phyloP scores from a whole-genome alignment of 1,140 invertebrate genomes.

The Tenebrio molitor region DNA sequence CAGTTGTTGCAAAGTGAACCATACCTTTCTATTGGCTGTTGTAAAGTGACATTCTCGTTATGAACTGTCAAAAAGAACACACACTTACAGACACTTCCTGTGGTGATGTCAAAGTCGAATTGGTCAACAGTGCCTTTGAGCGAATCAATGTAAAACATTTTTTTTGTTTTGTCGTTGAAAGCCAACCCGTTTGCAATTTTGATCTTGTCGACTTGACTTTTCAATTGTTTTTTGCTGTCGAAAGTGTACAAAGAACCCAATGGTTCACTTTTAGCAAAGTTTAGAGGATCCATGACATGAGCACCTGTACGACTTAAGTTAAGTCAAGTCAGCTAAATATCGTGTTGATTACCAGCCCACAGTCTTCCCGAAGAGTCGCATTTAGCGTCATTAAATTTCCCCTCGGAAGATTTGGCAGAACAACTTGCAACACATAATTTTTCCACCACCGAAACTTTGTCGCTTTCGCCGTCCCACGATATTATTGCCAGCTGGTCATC shows the following conservation, averaged over 20 bases:
- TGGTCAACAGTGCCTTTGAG: constrained; percentile 73
- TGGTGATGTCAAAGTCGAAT: constrained; percentile 80
- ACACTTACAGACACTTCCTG: neutral
- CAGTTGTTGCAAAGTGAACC: constrained; percentile 21
- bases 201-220: constrained; percentile 67
- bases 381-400: constrained; percentile 88
- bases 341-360: constrained; percentile 70
- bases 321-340: too few relatives aligned
- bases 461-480: constrained; percentile 73
- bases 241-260: constrained; percentile 55
- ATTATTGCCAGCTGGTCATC: constrained; percentile 73
- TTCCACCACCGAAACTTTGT: constrained; percentile 54
- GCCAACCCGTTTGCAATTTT: constrained; percentile 85
- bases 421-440: constrained; percentile 64
- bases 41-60: too few relatives aligned
- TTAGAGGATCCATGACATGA: too few relatives aligned
- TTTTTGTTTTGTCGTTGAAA: constrained; percentile 77
- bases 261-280: constrained; percentile 36
- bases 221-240: constrained; percentile 42
- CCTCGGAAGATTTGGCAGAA: constrained; percentile 58
- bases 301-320: too few relatives aligned
- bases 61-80: too few relatives aligned
- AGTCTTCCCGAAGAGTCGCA: constrained; percentile 82
- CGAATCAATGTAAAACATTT: constrained; percentile 83
- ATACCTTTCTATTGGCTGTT: neutral